Conservation (phyloP, 2,888 invertebrate genomes). For the Rhagonycha lutea region DNA sequence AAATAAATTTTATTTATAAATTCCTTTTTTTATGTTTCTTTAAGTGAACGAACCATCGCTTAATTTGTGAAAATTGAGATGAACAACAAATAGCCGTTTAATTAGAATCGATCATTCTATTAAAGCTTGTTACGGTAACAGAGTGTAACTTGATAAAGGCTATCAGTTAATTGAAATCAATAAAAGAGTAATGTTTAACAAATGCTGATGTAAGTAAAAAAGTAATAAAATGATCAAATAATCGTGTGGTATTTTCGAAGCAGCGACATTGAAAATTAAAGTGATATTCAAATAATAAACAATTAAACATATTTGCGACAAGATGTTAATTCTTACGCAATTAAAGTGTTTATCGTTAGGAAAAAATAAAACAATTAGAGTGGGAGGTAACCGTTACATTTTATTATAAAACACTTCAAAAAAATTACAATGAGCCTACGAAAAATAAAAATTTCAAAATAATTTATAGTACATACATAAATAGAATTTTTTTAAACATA, state of each 20-base stretch:
- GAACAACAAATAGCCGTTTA: background rate
- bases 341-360: background rate
- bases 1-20: too few species aligned
- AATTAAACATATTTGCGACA: background rate
- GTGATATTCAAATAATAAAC: background rate
- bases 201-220: background rate
- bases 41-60: too few species aligned
- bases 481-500: slow-evolving; percentile 11
- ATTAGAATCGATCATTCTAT: background rate
- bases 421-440: slow-evolving; percentile 20
- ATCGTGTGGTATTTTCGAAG: background rate
- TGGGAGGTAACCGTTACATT: slow-evolving; percentile 15
- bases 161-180: background rate
- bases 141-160: background rate
- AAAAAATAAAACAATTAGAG: background rate
- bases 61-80: too few species aligned
- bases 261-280: background rate
- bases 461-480: background rate
- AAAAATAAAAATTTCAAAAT: slow-evolving; percentile 11
- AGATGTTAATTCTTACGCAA: background rate
- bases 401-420: slow-evolving; percentile 26
- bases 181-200: background rate
- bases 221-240: background rate
- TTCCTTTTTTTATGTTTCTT: too few species aligned
- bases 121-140: background rate